Conservation (phyloP, 2,797 vertebrate species). For the Dicrostonyx torquatus region DNA sequence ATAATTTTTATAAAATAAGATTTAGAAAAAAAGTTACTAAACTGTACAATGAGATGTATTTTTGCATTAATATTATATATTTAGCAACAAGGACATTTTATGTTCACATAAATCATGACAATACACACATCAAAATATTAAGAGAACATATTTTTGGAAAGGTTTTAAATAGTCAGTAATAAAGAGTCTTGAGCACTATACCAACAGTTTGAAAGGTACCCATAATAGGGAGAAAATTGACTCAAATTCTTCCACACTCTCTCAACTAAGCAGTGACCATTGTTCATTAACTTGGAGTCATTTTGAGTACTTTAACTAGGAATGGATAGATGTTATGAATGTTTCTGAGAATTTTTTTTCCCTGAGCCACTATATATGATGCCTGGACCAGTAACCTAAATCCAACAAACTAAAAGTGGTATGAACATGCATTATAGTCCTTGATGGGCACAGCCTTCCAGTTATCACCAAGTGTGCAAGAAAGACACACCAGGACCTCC, state of each 20-base stretch:
- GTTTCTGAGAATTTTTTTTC: background rate
- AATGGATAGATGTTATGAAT: background rate
- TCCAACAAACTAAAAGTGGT: background rate
- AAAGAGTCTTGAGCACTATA: background rate
- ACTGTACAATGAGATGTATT: background rate
- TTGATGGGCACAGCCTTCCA: background rate
- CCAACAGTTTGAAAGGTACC: background rate
- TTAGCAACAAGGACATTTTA: background rate
- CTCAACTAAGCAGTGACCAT: background rate
- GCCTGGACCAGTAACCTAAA: background rate
- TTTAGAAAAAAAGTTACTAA: background rate
- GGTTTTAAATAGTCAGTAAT: background rate
- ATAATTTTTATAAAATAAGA: conserved; percentile 3
- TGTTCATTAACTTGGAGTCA: background rate
- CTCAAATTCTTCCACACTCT: background rate
- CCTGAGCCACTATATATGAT: background rate
- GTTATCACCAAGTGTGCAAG: background rate
- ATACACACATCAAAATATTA: conserved; percentile 11
- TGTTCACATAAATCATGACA: background rate
- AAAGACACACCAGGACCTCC: background rate
- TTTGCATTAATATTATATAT: background rate
- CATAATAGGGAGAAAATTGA: background rate
- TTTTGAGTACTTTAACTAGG: background rate
- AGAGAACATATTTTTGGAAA: background rate
- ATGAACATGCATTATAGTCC: background rate